A percentile compares a stretch with the other conserved stretches of the same genome.
phyloP scores from a whole-genome alignment of 2,888 invertebrate genomes.

The Heteromyza rotundicornis region DNA sequence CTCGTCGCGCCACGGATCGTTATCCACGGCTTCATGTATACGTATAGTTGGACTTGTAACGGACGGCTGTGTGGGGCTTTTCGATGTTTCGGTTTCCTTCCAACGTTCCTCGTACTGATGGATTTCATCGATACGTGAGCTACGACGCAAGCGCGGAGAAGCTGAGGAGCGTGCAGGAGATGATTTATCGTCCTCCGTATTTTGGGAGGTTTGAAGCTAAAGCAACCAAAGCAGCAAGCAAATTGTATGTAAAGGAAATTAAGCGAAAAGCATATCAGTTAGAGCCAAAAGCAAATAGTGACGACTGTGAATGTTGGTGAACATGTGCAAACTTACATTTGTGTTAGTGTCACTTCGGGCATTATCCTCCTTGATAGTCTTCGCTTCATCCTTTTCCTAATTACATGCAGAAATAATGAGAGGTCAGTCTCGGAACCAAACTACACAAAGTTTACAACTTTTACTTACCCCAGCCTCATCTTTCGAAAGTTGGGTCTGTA shows the following conservation, averaged over 20 bases:
- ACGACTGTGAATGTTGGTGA: not conserved
- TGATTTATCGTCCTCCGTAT: constrained; percentile 42
- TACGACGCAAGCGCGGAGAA: constrained; percentile 51
- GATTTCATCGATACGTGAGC: constrained; percentile 58
- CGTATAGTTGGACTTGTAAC: constrained; percentile 27
- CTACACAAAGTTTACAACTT: constrained; percentile 1
- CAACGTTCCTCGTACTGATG: constrained; percentile 54
- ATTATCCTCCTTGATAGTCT: constrained; percentile 26
- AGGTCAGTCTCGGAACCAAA: not conserved
- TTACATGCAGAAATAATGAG: constrained; percentile 9
- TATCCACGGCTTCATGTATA: constrained; percentile 45
- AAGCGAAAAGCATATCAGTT: constrained; percentile 37
- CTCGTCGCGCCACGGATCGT: constrained; percentile 53
- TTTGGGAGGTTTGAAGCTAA: constrained; percentile 49
- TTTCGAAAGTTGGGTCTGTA: constrained; percentile 47
- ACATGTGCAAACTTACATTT: constrained; percentile 48
- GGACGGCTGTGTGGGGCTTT: constrained; percentile 11
- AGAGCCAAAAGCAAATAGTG: constrained; percentile 14
- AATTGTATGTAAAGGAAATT: constrained; percentile 25
- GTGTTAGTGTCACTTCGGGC: constrained; percentile 46
- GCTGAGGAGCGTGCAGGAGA: constrained; percentile 30
- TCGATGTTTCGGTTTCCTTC: constrained; percentile 33
- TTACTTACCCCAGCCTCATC: constrained; percentile 48
- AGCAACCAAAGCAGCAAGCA: constrained; percentile 29
- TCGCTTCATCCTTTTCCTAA: constrained; percentile 37